A percentile compares a stretch with the other conserved stretches of the same genome.
Conservation (phyloP, 2,797 vertebrate genomes). For the Enteromius trimaculatus region DNA sequence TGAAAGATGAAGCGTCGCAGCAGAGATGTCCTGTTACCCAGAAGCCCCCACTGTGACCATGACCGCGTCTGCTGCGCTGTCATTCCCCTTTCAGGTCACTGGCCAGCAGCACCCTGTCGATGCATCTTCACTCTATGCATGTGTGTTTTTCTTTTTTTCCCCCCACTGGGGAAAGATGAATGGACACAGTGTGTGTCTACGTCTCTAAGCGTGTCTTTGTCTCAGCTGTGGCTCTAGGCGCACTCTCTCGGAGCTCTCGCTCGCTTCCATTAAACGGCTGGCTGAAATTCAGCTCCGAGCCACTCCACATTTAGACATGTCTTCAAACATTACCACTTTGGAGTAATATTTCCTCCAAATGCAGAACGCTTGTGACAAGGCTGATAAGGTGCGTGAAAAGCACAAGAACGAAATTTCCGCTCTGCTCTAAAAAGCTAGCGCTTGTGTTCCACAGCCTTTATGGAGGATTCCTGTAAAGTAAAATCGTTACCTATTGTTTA, state of each 20-base stretch:
- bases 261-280: slow-evolving; percentile 35
- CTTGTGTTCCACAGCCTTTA: not conserved
- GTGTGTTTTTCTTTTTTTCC: slow-evolving; percentile 23
- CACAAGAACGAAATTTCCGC: not conserved
- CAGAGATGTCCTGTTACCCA: slow-evolving; percentile 33
- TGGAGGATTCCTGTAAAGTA: not conserved
- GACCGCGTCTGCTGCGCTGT: slow-evolving; percentile 29
- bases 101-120: slow-evolving; percentile 36
- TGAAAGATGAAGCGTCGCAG: slow-evolving; percentile 11
- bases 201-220: slow-evolving; percentile 38
- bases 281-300: slow-evolving; percentile 33
- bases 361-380: not conserved
- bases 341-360: slow-evolving; percentile 22
- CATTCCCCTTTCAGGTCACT: slow-evolving; percentile 46
- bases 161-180: slow-evolving; percentile 38
- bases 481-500: not conserved
- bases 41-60: slow-evolving; percentile 21
- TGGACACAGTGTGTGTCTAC: slow-evolving; percentile 44
- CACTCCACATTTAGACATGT: slow-evolving; percentile 41
- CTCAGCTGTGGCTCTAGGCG: slow-evolving; percentile 10
- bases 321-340: slow-evolving; percentile 31
- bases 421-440: not conserved
- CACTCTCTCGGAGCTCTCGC: slow-evolving; percentile 17
- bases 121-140: slow-evolving; percentile 24
- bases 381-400: slow-evolving; percentile 6